phyloP scores from a whole-genome alignment of 2,113 vertebrate species.

The Pipa parva region DNA sequence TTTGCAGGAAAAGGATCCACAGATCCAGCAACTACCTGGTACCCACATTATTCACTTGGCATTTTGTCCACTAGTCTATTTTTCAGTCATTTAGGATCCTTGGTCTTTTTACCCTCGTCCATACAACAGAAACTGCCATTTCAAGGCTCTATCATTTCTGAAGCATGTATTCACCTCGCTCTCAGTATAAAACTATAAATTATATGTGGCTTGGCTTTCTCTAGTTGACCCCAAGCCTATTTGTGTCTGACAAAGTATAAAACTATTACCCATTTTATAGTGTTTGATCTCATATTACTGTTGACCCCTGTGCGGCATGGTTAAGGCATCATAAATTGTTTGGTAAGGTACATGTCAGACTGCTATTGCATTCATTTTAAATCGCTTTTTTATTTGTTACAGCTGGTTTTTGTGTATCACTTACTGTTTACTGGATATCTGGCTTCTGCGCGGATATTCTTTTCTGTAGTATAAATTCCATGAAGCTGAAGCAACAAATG shows the following conservation, averaged over 20 bases:
- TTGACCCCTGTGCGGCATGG: background rate
- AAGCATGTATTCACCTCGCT: background rate
- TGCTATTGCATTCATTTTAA: too few species aligned
- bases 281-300: background rate
- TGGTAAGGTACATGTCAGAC: background rate
- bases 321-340: background rate
- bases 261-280: background rate
- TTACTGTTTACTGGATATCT: too few species aligned
- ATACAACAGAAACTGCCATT: background rate
- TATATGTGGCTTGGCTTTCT: background rate
- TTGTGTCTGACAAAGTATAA: background rate
- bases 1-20: too few species aligned
- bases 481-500: too few species aligned
- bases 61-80: too few species aligned
- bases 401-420: too few species aligned
- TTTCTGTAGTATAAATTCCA: too few species aligned
- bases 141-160: background rate
- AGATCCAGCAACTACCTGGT: too few species aligned
- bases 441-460: too few species aligned
- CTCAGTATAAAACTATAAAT: background rate
- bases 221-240: background rate
- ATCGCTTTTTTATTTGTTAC: too few species aligned
- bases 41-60: too few species aligned
- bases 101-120: background rate
- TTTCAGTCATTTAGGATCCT: background rate